These are phyloP conservation scores for Lithophane leautieri DNA, from an alignment of 2,888 invertebrate genomes.

Conservation along the genomic window DNA sequence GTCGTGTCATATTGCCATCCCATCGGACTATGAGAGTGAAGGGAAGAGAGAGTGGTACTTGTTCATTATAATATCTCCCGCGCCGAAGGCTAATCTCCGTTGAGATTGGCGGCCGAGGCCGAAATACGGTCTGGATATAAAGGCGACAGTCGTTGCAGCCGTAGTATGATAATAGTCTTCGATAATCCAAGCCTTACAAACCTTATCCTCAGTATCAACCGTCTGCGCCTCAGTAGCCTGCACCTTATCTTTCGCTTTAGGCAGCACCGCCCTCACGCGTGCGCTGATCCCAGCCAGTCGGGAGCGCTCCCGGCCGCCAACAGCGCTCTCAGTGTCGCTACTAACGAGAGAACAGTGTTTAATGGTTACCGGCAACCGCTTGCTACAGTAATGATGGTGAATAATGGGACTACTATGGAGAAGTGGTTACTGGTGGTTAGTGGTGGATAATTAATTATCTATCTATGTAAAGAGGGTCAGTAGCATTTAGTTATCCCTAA, in stretches of 20 bases:
- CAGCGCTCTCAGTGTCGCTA: conserved; percentile 90
- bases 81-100: too few relatives aligned
- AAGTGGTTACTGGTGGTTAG: not conserved
- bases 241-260: conserved; percentile 82
- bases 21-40: too few relatives aligned
- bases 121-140: too few relatives aligned
- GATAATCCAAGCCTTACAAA: not conserved
- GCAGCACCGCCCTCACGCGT: conserved; percentile 82
- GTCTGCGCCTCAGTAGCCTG: conserved; percentile 78
- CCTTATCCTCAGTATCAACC: conserved; percentile 80
- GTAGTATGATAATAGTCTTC: too few relatives aligned
- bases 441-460: not conserved
- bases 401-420: not conserved
- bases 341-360: conserved; percentile 72
- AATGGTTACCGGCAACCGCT: conserved; percentile 27
- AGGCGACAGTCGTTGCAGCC: too few relatives aligned
- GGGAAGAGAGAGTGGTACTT: too few relatives aligned
- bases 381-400: conserved; percentile 6
- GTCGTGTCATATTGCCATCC: too few relatives aligned
- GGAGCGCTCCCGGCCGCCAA: conserved; percentile 81
- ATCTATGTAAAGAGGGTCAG: not conserved
- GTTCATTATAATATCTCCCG: too few relatives aligned
- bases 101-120: too few relatives aligned
- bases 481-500: not conserved
- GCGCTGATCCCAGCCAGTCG: conserved; percentile 82